Evolutionary conservation across 1,140 invertebrate species (phyloP), one percentile per base, ranked within the genome.

Genomic region (Ceratina calcarata): DNA sequence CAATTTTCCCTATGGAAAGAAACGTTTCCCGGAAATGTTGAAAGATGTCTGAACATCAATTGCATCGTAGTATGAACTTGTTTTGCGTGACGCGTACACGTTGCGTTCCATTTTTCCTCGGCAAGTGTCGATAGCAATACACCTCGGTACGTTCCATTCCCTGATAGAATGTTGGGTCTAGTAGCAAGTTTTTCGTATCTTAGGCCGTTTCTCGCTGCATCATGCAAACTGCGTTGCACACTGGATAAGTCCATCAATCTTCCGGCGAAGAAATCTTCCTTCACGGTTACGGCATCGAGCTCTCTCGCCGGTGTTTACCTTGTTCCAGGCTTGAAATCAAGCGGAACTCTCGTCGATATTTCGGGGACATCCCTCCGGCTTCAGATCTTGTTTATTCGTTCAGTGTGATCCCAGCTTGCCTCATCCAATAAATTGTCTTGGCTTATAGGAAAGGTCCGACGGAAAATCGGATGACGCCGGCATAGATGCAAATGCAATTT

Each of bases 401-500:
- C 27, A 12, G 24, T 57, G 58, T 64, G 84, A 84, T 86, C 73
- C 70, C 51, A 27, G 57, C 82, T 82, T 74, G 76, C 73, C 64
- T 75, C 62, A 51, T 82, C 55, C 70, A 24, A 82, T 86, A 83
- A 83, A 80, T 81, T 84, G 70, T 81, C 73, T 78, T 37, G 74
- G 60, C 51, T 65, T 72, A 69, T 10, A 4, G 1, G 4, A 27
- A 16, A 57, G 1, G 58, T 32, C 4, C 7, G 13, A 7, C 22
- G 15, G 75, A 37, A n/a, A 37, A 57, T 8, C 18, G 49, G 37
- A 51, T 58, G 37, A 64, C 76, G 68, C 60, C 45, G 32, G 49
- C 55, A 32, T 16, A 71, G 77, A 88, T 86, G 84, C 86, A 89
- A 87, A 89, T 88, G 85, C 84, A 86, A 88, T 88, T 89, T 84